Evolutionary conservation across 2,888 invertebrate species (phyloP).

Genomic region (Acronicta psi): DNA sequence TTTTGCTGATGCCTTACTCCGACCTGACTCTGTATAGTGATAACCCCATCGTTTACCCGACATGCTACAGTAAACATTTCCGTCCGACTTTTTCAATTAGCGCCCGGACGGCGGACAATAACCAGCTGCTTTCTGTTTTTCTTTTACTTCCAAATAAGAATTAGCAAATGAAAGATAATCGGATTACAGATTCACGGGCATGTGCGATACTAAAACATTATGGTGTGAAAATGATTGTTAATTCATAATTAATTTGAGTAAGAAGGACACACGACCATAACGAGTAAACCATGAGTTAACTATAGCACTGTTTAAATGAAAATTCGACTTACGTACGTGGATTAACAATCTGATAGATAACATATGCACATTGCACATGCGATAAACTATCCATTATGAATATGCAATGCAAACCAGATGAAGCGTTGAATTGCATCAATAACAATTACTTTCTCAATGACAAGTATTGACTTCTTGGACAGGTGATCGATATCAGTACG

Average conservation of each 20-base stretch:
- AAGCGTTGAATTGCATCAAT: conserved; percentile 17
- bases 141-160: conserved; percentile 29
- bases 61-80: conserved; percentile 20
- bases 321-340: too few species aligned
- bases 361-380: too few species aligned
- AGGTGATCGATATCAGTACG: conserved; percentile 4
- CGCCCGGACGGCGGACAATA: conserved; percentile 24
- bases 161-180: conserved; percentile 21
- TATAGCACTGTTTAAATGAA: too few species aligned
- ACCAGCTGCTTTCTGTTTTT: conserved; percentile 38
- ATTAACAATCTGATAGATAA: not conserved
- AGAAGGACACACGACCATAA: too few species aligned
- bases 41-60: conserved; percentile 7
- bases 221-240: conserved; percentile 32
- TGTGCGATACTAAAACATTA: conserved; percentile 46
- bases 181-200: conserved; percentile 23
- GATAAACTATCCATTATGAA: conserved; percentile 1
- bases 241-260: conserved; percentile 10
- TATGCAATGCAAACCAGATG: conserved; percentile 36
- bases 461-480: conserved; percentile 5
- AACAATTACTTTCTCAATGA: conserved; percentile 14
- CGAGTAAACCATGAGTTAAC: too few species aligned
- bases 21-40: conserved; percentile 3
- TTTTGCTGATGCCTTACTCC: not conserved
- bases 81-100: conserved; percentile 33